A percentile compares a stretch with the other conserved stretches of the same genome.
phyloP scores from a whole-genome alignment of 2,113 vertebrate species.

The Saguinus midas region DNA sequence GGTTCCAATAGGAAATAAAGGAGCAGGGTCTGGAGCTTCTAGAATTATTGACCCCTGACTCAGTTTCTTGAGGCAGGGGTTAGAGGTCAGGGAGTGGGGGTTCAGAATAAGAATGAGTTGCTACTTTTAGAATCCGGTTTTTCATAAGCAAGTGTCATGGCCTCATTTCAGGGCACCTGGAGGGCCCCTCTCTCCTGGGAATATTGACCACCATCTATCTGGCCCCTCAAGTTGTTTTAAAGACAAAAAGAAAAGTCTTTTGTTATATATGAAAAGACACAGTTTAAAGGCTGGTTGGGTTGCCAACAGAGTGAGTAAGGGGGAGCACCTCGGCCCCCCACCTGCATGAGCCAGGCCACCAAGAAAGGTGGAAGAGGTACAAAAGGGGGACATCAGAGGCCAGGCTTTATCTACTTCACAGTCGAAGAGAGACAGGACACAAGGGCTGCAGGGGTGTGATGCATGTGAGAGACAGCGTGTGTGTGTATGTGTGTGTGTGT shows the following conservation, averaged over 20 bases:
- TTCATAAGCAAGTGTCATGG: not conserved
- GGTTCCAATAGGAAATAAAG: not conserved
- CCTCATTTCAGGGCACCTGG: not conserved
- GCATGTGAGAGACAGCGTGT: rapidly evolving
- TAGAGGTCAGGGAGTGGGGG: not conserved
- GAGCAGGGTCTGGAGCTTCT: not conserved
- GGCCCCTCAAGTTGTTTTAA: not conserved
- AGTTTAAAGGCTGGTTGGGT: not conserved
- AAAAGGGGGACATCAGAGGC: not conserved
- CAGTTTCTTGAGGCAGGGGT: not conserved
- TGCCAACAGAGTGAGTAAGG: not conserved
- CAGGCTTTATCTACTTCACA: not conserved
- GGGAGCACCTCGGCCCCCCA: not conserved
- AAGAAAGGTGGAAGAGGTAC: not conserved
- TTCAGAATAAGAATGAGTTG: not conserved
- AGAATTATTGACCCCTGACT: not conserved
- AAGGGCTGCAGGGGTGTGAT: not conserved
- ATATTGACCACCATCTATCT: not conserved
- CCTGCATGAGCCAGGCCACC: not conserved
- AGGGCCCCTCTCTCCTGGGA: not conserved
- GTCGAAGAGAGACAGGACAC: too few species aligned
- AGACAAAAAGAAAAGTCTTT: not conserved
- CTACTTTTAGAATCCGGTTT: not conserved
- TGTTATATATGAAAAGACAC: not conserved
- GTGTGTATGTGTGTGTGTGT: not conserved